phyloP scores from a whole-genome alignment of 2,797 vertebrate genomes.

The Mycteria americana region DNA sequence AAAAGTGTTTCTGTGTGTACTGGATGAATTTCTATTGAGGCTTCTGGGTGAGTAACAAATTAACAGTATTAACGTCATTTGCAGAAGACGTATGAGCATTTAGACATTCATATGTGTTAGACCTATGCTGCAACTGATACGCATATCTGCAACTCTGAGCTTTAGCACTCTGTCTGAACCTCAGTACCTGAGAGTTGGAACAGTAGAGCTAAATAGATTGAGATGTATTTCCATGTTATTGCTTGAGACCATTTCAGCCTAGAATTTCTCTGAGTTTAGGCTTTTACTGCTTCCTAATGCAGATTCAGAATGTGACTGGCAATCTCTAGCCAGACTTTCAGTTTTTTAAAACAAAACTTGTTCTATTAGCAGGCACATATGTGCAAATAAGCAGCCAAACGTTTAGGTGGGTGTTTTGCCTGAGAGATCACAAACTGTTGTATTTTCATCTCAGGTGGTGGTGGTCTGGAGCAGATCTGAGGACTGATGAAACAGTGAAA shows the following conservation, averaged over 20 bases:
- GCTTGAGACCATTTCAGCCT: not conserved
- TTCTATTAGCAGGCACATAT: not conserved
- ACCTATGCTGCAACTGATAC: not conserved
- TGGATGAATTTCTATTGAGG: not conserved
- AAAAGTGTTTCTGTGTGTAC: not conserved
- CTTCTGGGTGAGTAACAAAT: not conserved
- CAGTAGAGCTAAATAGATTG: not conserved
- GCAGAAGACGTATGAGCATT: not conserved
- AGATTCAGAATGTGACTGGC: not conserved
- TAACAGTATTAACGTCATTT: not conserved
- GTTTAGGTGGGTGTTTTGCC: not conserved
- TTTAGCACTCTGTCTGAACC: not conserved
- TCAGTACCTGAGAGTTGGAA: not conserved
- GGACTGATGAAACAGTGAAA: not conserved
- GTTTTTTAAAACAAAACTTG: not conserved
- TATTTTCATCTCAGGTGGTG: not conserved
- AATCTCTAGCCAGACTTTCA: not conserved
- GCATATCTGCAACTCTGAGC: not conserved
- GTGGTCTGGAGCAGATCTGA: not conserved
- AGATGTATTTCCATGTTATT: not conserved
- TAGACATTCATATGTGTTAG: not conserved
- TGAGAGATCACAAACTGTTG: not conserved
- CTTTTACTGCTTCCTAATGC: not conserved
- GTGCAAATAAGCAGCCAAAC: not conserved
- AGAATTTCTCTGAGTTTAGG: not conserved